Evolutionary conservation across 2,888 invertebrate genomes (phyloP).

Genomic region (Drosophila paramelanica): DNA sequence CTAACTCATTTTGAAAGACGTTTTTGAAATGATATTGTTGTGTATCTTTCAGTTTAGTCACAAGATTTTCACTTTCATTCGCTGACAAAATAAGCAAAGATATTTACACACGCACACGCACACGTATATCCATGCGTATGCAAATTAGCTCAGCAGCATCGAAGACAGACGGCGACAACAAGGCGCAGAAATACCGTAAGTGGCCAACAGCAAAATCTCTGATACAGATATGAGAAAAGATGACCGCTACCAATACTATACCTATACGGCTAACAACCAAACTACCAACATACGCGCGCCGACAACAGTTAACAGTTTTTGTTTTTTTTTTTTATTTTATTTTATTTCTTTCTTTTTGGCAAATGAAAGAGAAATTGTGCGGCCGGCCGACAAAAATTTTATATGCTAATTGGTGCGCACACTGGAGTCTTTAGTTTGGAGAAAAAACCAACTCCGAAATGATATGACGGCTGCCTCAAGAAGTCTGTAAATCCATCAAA

Average conservation of each 20-base stretch:
- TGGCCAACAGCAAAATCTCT: conserved; percentile 69
- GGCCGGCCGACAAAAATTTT: conserved; percentile 49
- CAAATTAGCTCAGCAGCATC: conserved; percentile 60
- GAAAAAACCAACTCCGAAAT: conserved; percentile 18
- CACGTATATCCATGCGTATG: conserved; percentile 63
- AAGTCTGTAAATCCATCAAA: not conserved
- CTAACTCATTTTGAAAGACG: conserved; percentile 57
- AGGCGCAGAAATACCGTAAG: conserved; percentile 74
- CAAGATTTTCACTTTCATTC: conserved; percentile 73
- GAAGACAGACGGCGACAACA: conserved; percentile 43
- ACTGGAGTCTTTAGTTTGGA: conserved; percentile 9
- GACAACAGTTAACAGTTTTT: conserved; percentile 36
- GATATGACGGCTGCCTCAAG: conserved; percentile 18
- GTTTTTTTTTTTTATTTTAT: not conserved
- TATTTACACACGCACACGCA: conserved; percentile 19
- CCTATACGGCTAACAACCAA: conserved; percentile 11
- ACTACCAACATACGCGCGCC: conserved; percentile 13
- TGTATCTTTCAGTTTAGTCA: conserved; percentile 53
- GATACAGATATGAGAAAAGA: conserved; percentile 65
- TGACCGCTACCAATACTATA: conserved; percentile 20
- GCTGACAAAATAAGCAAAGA: conserved; percentile 43
- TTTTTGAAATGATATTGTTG: conserved; percentile 61
- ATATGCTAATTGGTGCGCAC: conserved; percentile 71
- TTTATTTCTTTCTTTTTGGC: conserved; percentile 50
- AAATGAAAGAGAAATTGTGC: conserved; percentile 78